Base-by-base conservation (phyloP, 2,797 vertebrate species). In the Sandelia bainsii region DNA sequence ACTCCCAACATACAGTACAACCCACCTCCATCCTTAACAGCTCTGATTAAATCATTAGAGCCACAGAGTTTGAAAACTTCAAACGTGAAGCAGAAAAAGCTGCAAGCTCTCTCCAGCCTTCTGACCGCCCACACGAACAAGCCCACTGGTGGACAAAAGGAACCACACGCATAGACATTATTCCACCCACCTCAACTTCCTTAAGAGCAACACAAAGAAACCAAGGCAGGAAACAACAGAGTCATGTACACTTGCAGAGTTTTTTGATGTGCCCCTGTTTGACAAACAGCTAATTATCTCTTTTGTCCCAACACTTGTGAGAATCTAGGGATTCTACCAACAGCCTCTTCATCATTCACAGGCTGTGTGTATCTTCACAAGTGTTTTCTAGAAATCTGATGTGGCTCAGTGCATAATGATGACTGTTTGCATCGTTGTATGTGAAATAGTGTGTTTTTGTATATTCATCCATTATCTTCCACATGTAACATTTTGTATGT, bases 21-120 rank as follows among this genome's bases (percentile, higher is more conserved):
- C 57, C 63, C 27, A 48, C 77, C 72, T 82, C 72, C 75, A 76
- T 79, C 66, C 52, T 68, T 61, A 62, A 72, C 62, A 76, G 62
- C 76, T 37, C 53, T 77, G 83, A 94, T 93, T 93, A 92, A 94
- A 93, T 90, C 85, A 85, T 92, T 92, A 89, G 50, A 80, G 78
- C 79, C 75, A 76, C 42, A 75, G 46, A 77, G 68, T 57, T 74
- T 56, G 75, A 65, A 81, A 68, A 91, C 83, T 92, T 95, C 89
- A 95, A 93, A 89, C 69, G 86, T 62, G 54, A 75, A 73, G 59
- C 83, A 32, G 44, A 84, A 91, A 93, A 83, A 72, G 74, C 86
- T 82, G 86, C 84, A 91, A 90, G 80, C 73, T 84, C 87, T 92
- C 77, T 69, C 44, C 62, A 69, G 79, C 45, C 29, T 62, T 66